These are phyloP conservation scores for Limnephilus rhombicus DNA, from an alignment of 2,888 invertebrate genomes.

Conservation along the genomic window DNA sequence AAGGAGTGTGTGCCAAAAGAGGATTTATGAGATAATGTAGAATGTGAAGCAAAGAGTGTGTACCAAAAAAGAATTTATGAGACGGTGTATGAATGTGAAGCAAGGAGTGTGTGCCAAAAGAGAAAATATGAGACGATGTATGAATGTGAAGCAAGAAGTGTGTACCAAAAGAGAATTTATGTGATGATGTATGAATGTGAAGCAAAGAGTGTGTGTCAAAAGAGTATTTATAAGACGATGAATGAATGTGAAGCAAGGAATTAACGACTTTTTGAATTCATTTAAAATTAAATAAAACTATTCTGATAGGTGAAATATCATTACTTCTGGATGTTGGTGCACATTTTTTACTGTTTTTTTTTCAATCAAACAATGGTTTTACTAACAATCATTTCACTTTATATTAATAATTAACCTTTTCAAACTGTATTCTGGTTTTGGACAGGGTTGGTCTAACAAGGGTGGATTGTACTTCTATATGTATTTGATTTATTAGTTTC, in stretches of 20 bases:
- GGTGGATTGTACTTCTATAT: conserved; percentile 3
- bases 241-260: not conserved
- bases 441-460: not conserved
- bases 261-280: not conserved
- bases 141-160: too few species aligned
- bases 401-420: not conserved
- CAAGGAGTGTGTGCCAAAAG: too few species aligned
- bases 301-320: not conserved
- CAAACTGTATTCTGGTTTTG: conserved; percentile 6
- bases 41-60: too few species aligned
- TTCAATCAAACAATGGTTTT: not conserved
- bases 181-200: too few species aligned
- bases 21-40: too few species aligned
- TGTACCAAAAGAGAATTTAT: too few species aligned
- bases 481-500: not conserved
- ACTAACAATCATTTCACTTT: not conserved
- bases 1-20: too few species aligned
- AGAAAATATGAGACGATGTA: too few species aligned
- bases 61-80: too few species aligned
- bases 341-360: not conserved
- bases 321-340: not conserved
- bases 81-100: too few species aligned
- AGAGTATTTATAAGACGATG: too few species aligned
- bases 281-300: not conserved
- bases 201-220: too few species aligned